Conservation (phyloP, 2,113 vertebrate species). For the Rhizomys pruinosus region DNA sequence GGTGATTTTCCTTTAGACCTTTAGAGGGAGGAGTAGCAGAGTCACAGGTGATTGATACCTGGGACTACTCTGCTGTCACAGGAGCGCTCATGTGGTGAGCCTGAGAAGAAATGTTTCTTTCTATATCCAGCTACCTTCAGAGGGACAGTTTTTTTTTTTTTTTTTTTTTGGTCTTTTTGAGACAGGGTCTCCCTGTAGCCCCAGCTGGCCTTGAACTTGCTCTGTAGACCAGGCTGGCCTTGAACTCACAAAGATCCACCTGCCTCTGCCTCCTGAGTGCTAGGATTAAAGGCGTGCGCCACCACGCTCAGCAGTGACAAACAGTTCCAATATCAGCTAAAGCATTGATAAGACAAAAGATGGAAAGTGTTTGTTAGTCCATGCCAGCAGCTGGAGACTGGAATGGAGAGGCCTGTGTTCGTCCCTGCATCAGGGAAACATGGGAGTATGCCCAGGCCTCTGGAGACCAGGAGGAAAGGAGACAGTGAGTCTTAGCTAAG, state of each 20-base stretch:
- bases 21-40: neutral
- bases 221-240: too few species aligned
- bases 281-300: too few species aligned
- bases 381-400: constrained; percentile 18
- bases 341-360: constrained; percentile 16
- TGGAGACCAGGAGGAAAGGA: neutral
- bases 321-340: constrained; percentile 50
- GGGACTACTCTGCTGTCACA: neutral
- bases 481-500: neutral
- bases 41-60: neutral
- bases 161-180: too few species aligned
- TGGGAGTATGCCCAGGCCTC: neutral
- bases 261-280: too few species aligned
- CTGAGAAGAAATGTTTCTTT: constrained; percentile 32
- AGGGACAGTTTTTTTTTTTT: too few species aligned
- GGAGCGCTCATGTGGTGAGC: neutral
- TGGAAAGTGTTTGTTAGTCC: neutral
- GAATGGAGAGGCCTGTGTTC: constrained; percentile 32
- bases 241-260: too few species aligned
- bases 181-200: too few species aligned
- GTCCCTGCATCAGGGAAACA: neutral
- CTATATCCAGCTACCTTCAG: neutral
- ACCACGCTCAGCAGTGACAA: too few species aligned
- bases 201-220: too few species aligned
- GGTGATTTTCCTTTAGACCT: neutral